Evolutionary conservation across 2,797 vertebrate species (phyloP).

Genomic region (Gadopsis bispinosus): DNA sequence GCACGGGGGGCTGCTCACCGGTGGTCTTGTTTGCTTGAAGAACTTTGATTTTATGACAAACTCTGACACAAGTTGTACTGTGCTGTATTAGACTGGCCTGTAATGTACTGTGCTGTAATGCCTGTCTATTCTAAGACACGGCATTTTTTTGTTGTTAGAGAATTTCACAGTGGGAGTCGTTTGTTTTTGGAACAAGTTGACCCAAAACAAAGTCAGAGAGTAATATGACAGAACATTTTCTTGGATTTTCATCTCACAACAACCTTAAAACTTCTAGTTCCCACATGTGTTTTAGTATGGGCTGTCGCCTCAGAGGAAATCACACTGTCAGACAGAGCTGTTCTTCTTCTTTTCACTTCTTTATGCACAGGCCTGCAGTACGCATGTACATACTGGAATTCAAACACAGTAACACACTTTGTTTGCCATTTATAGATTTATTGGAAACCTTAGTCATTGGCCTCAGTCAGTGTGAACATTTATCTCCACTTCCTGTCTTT

Average conservation of each 20-base stretch:
- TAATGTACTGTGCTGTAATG: neutral
- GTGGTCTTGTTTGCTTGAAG: neutral
- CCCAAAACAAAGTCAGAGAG: neutral
- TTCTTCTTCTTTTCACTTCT: neutral
- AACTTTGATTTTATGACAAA: neutral
- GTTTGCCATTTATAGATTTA: neutral
- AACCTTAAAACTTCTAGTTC: neutral
- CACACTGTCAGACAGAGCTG: neutral
- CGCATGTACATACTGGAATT: neutral
- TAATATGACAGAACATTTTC: neutral
- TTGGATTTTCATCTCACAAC: neutral
- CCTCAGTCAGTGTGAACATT: neutral
- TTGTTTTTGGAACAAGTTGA: constrained; percentile 30
- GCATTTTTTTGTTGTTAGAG: neutral
- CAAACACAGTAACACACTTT: neutral
- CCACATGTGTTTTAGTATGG: constrained; percentile 2
- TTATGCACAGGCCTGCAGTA: neutral
- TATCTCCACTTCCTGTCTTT: constrained; percentile 53
- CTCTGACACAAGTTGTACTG: neutral
- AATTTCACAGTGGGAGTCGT: neutral
- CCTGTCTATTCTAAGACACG: neutral
- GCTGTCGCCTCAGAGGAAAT: constrained; percentile 12
- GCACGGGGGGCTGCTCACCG: neutral
- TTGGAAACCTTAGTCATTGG: neutral
- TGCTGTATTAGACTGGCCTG: neutral